phyloP scores from a whole-genome alignment of 1,140 invertebrate species.

The Charaxes varanes region DNA sequence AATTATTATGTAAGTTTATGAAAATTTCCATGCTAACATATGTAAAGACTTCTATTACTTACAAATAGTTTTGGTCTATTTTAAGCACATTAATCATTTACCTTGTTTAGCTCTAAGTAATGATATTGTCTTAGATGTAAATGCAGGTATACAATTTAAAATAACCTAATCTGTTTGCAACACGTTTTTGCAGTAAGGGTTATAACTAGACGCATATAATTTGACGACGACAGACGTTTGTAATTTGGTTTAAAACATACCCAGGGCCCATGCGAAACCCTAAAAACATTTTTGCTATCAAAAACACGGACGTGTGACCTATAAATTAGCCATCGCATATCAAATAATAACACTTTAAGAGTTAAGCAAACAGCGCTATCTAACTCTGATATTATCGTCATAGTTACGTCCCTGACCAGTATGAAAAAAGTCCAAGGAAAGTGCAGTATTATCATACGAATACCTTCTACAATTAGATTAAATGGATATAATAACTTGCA shows the following conservation, averaged over 20 bases:
- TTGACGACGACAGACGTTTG: too few species aligned
- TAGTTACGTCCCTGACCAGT: constrained; percentile 29
- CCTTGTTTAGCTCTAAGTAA: constrained; percentile 8
- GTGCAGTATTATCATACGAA: constrained; percentile 7
- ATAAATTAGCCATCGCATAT: constrained; percentile 25
- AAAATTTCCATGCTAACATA: not conserved
- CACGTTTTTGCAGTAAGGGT: too few species aligned
- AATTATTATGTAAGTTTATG: constrained; percentile 63
- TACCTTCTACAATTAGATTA: not conserved
- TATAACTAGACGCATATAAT: too few species aligned
- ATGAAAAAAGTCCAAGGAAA: constrained; percentile 15
- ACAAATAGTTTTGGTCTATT: too few species aligned
- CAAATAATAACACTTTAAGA: constrained; percentile 31
- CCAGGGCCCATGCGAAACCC: too few species aligned
- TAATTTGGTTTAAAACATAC: too few species aligned
- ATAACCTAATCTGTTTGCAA: too few species aligned
- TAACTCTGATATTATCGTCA: constrained; percentile 28
- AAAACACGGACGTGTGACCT: too few species aligned
- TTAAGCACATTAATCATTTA: not conserved
- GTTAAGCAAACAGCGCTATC: constrained; percentile 53
- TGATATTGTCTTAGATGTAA: too few species aligned
- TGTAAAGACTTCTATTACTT: too few species aligned
- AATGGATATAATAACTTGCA: constrained; percentile 30
- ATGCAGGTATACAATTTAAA: too few species aligned
- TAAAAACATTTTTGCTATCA: too few species aligned